These are phyloP conservation scores for Athalia cordata DNA, from an alignment of 2,888 invertebrate species.

Conservation along the genomic window DNA sequence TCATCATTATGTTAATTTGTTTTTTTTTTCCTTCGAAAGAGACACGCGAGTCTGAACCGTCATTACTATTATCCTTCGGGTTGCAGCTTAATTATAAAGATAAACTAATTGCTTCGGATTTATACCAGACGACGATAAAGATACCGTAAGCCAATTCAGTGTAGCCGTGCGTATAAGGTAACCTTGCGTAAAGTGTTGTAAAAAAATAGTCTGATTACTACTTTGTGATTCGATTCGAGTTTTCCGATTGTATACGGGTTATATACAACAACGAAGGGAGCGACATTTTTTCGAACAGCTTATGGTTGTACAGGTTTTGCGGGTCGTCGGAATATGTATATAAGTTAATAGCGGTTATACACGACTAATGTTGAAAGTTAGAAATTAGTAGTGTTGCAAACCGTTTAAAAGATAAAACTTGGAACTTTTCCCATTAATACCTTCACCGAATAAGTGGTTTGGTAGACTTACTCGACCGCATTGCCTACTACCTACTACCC, in stretches of 20 bases:
- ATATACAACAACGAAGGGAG: no score
- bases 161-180: slow-evolving; percentile 6
- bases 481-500: neutral
- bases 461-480: slow-evolving; percentile 43
- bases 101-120: slow-evolving; percentile 6
- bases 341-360: neutral
- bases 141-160: slow-evolving; percentile 20
- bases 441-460: slow-evolving; percentile 25
- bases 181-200: neutral
- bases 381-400: slow-evolving; percentile 71
- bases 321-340: neutral
- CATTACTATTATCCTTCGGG: slow-evolving; percentile 19
- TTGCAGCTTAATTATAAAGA: slow-evolving; percentile 10
- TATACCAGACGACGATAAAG: slow-evolving; percentile 26
- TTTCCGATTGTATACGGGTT: no score
- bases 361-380: slow-evolving; percentile 68
- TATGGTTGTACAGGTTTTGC: neutral
- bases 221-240: neutral
- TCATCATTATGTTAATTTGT: no score
- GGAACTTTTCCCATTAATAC: slow-evolving; percentile 72
- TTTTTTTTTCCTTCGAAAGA: neutral
- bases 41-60: neutral
- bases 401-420: slow-evolving; percentile 73
- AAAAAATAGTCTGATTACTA: slow-evolving; percentile 8
- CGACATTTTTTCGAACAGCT: neutral